Percentiles rank a stretch among this genome's conserved stretches.
Conservation (phyloP, 2,797 vertebrate genomes). For the Chaenodraco wilsoni region DNA sequence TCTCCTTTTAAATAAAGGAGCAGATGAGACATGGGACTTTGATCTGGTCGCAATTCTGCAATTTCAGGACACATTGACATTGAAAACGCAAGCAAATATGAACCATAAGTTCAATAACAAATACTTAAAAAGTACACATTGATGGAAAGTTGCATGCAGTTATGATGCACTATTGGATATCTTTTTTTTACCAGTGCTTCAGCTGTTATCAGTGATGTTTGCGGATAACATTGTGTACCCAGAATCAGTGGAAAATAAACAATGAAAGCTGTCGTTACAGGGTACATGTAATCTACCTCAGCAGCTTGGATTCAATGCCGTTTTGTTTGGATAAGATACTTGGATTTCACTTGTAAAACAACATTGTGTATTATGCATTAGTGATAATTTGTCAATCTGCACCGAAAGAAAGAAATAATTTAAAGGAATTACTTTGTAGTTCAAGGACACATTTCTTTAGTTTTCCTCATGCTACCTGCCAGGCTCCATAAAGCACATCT, state of each 20-base stretch:
- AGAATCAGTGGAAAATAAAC: slow-evolving; percentile 24
- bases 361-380: background rate
- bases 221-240: slow-evolving; percentile 20
- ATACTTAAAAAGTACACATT: background rate
- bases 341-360: slow-evolving; percentile 11
- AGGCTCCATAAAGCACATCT: background rate
- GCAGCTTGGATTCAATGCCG: slow-evolving; percentile 23
- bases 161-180: slow-evolving; percentile 14
- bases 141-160: background rate
- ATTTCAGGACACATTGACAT: no score
- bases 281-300: slow-evolving; percentile 19
- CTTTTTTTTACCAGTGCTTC: background rate
- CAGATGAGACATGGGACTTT: no score
- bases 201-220: slow-evolving; percentile 26
- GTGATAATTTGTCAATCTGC: background rate
- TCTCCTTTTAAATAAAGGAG: no score
- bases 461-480: no score
- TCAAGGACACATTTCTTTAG: background rate
- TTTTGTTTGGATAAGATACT: slow-evolving; percentile 9
- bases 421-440: background rate
- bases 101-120: no score
- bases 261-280: slow-evolving; percentile 15
- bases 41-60: no score
- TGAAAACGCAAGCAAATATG: background rate
- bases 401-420: background rate